Conservation (phyloP, 2,888 invertebrate species). For the Mylabris sibirica region DNA sequence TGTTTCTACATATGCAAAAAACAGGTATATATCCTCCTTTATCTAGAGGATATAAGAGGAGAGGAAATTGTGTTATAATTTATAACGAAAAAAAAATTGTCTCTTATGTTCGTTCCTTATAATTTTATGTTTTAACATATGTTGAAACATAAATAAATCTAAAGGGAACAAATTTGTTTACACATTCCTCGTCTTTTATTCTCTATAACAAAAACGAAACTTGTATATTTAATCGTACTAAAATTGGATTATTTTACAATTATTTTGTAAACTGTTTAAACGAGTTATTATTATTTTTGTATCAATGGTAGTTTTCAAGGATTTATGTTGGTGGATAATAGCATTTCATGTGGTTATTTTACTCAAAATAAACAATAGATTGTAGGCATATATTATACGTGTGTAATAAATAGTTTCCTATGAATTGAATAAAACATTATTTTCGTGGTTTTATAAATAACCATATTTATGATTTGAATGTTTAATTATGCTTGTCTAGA, state of each 20-base stretch:
- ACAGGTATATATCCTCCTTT: slow-evolving; percentile 71
- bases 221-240: neutral
- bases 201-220: neutral
- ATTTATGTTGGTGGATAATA: neutral
- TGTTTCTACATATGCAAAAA: slow-evolving; percentile 98
- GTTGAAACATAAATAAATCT: neutral
- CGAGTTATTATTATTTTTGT: neutral
- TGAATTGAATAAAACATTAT: neutral
- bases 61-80: neutral
- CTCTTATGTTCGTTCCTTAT: neutral
- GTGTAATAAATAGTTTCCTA: neutral
- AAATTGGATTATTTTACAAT: neutral
- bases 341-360: too few relatives aligned
- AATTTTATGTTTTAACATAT: neutral
- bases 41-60: too few relatives aligned
- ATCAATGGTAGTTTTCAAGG: neutral
- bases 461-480: neutral
- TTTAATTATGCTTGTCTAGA: neutral
- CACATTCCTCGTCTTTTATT: neutral
- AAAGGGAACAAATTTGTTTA: neutral
- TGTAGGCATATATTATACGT: too few relatives aligned
- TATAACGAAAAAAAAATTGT: too few relatives aligned
- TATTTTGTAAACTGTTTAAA: too few relatives aligned
- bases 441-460: neutral
- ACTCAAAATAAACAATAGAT: too few relatives aligned